A percentile compares a stretch with the other conserved stretches of the same genome.
These are phyloP conservation scores for Eupithecia subumbrata DNA, from an alignment of 2,888 invertebrate genomes.

Conservation along the genomic window DNA sequence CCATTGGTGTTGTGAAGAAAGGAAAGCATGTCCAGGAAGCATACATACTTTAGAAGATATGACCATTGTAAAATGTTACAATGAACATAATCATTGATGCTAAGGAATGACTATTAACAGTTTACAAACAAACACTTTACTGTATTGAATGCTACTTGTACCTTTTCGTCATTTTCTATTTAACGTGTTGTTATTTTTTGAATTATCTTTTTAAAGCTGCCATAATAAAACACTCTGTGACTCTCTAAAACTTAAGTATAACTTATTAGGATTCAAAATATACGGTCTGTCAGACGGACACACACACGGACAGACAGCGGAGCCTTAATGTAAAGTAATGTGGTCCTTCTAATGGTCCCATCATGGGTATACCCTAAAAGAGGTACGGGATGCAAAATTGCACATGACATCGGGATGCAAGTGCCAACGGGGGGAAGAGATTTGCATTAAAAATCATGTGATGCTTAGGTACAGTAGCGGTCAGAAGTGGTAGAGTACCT, in stretches of 20 bases:
- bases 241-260: background rate
- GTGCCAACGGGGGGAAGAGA: no score
- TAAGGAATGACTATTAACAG: background rate
- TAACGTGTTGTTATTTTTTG: background rate
- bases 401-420: no score
- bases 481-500: no score
- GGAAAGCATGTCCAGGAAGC: background rate
- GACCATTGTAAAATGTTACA: constrained; percentile 40
- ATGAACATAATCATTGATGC: constrained; percentile 46
- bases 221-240: background rate
- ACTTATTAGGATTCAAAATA: background rate
- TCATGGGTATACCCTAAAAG: no score
- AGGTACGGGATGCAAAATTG: no score
- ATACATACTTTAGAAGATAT: constrained; percentile 46
- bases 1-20: constrained; percentile 3
- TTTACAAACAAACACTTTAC: background rate
- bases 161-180: background rate
- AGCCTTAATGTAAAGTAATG: no score
- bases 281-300: background rate
- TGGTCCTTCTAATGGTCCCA: no score
- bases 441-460: no score
- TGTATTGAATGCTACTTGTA: background rate
- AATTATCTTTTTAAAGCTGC: background rate
- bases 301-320: no score
- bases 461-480: no score